Base-by-base conservation (phyloP, 2,888 invertebrate genomes). In the Caenorhabditis becei region DNA sequence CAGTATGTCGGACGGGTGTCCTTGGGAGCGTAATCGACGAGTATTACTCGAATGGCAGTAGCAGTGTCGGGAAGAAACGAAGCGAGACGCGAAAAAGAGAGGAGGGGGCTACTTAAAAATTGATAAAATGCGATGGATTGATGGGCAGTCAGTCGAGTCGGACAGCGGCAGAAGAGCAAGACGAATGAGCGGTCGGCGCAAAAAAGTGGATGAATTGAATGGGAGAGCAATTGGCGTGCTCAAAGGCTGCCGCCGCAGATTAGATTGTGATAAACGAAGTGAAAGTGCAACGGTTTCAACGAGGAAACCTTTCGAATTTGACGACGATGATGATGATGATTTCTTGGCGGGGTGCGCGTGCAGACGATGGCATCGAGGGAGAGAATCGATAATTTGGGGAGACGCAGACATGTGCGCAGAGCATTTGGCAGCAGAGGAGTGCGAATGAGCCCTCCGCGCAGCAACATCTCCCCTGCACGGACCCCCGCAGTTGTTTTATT, bases 91-190 rank as follows among this genome's bases (percentile, higher is more conserved):
- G 20, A 37, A 26, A 53, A 53, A 63, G 71, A 53, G 62, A 20
- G 23, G 44, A 18, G 47, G 56, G 18, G 37, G 58, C 58, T 74
- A 74, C 72, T 74, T 74, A 74, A 74, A 74, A 74, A 74, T 74
- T 74, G 72, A 74, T 74, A 74, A 74, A 74, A 74, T 74, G 72
- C 70, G 72, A 72, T 72, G 63, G 72, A 72, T 72, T 72, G 72
- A 72, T 72, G 72, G 63, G 72, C 65, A 58, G 58, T 56, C 56
- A 24, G 53, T 53, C 53, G 41, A 16, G 37, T 23, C 47, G 28
- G 65, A 51, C 56, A 56, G 54, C 44, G 35, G 44, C 49, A 35
- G 41, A 35, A 59, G 58, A 71, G 58, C 32, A 63, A 74, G 72
- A 74, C 65, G 72, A 65, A 74, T 74, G 72, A 74, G 72, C 54